phyloP scores from a whole-genome alignment of 1,140 invertebrate species.

The Drosophila gunungcola region DNA sequence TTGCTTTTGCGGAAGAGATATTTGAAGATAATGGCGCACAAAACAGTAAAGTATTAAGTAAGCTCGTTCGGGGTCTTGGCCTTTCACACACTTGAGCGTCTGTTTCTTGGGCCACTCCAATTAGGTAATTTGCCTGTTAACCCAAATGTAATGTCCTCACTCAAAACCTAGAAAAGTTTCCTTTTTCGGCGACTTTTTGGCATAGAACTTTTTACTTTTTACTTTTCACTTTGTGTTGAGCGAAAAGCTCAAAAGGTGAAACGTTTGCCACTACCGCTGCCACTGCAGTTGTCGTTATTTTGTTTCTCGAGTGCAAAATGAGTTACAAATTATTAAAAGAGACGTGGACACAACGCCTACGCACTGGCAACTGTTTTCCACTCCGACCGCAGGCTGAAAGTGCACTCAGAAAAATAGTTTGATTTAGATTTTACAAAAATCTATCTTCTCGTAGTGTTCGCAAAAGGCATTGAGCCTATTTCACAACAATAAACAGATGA shows the following conservation, averaged over 20 bases:
- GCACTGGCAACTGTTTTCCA: conserved; percentile 40
- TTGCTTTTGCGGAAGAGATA: neutral
- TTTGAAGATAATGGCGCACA: neutral
- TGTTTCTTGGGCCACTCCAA: conserved; percentile 50
- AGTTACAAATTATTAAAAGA: conserved; percentile 80
- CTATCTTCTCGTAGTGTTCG: no score
- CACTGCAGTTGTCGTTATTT: conserved; percentile 47
- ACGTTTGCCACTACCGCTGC: conserved; percentile 22
- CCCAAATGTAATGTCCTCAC: conserved; percentile 65
- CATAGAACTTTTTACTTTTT: conserved; percentile 65
- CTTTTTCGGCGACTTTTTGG: conserved; percentile 61
- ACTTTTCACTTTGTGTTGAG: conserved; percentile 71
- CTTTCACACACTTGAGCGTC: conserved; percentile 3
- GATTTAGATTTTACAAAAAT: no score
- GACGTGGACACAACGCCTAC: conserved; percentile 45
- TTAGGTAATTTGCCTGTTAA: conserved; percentile 72
- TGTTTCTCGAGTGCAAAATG: conserved; percentile 73
- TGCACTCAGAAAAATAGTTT: conserved; percentile 13
- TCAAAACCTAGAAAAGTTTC: conserved; percentile 54
- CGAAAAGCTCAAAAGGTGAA: conserved; percentile 64
- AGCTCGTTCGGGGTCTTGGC: neutral
- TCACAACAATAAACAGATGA: no score
- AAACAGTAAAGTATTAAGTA: neutral
- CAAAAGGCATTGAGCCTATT: no score
- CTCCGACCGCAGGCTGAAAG: neutral